Percentiles rank a stretch among this genome's conserved stretches.
phyloP scores from a whole-genome alignment of 2,888 invertebrate species.

The Andrena praecox region DNA sequence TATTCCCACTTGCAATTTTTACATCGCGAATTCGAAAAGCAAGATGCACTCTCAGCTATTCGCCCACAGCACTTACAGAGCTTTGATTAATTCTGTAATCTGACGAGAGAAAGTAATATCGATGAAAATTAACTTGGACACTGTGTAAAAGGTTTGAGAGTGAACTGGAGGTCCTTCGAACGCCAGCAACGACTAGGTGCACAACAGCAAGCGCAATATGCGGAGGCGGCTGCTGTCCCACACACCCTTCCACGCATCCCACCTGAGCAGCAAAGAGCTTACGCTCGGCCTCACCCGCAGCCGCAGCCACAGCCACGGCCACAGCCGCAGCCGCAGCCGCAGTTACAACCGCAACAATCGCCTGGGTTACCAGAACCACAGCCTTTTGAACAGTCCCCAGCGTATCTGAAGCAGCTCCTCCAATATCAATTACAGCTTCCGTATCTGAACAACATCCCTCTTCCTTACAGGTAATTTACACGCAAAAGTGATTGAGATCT shows the following conservation, averaged over 20 bases:
- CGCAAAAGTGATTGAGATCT: background rate
- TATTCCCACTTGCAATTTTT: background rate
- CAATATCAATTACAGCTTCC: slow-evolving; percentile 82
- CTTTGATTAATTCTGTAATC: too few relatives aligned
- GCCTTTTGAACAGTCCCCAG: slow-evolving; percentile 78
- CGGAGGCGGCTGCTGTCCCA: slow-evolving; percentile 20
- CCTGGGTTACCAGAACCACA: slow-evolving; percentile 25
- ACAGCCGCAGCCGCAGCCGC: slow-evolving; percentile 56
- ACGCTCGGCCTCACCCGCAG: slow-evolving; percentile 47
- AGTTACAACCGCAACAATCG: slow-evolving; percentile 46
- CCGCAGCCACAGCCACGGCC: slow-evolving; percentile 55
- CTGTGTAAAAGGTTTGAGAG: slow-evolving; percentile 75
- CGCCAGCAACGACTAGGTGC: slow-evolving; percentile 55
- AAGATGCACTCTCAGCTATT: too few relatives aligned
- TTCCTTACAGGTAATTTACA: background rate
- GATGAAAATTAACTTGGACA: background rate
- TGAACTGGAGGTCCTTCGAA: slow-evolving; percentile 81
- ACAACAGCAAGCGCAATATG: slow-evolving; percentile 48
- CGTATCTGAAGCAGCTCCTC: slow-evolving; percentile 80
- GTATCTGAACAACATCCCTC: slow-evolving; percentile 75
- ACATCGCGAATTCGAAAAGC: too few relatives aligned
- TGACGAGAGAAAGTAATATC: slow-evolving; percentile 4
- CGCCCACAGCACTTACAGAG: too few relatives aligned
- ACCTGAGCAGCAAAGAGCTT: slow-evolving; percentile 44
- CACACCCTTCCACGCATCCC: slow-evolving; percentile 10